A percentile compares a stretch with the other conserved stretches of the same genome.
These are phyloP conservation scores for Eufriesea mexicana DNA, from an alignment of 1,140 invertebrate species.

Conservation along the genomic window DNA sequence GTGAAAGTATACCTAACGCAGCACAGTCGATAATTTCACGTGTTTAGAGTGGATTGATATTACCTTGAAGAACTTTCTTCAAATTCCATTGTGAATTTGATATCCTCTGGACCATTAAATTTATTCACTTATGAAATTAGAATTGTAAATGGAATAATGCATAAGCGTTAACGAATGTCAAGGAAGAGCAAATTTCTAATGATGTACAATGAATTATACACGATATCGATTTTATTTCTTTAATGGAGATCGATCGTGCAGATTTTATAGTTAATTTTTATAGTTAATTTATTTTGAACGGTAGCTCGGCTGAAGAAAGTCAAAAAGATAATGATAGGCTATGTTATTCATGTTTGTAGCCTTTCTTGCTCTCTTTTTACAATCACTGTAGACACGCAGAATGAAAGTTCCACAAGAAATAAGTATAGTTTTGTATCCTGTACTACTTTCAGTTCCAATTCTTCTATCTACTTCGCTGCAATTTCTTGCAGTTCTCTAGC, in stretches of 20 bases:
- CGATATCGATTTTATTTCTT: neutral
- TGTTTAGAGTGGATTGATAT: neutral
- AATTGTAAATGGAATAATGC: no score
- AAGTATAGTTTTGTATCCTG: neutral
- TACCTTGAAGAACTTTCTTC: neutral
- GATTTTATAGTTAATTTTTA: neutral
- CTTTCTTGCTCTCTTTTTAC: neutral
- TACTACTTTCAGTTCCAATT: neutral
- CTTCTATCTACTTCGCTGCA: neutral
- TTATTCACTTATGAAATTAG: neutral
- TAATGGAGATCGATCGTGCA: neutral
- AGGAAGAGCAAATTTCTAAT: no score
- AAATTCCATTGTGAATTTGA: neutral
- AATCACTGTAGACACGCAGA: no score
- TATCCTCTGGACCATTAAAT: no score
- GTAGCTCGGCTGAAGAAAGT: neutral
- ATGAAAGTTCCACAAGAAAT: conserved; percentile 17
- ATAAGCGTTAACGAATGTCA: no score
- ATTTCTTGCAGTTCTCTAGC: neutral
- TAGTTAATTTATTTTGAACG: neutral
- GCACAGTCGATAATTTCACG: neutral
- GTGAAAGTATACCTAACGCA: neutral
- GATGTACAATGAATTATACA: neutral
- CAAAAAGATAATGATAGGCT: neutral
- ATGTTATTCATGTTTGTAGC: neutral